Conservation (phyloP, 37 sponge, comb jelly and placozoan species). For the Corticium candelabrum region DNA sequence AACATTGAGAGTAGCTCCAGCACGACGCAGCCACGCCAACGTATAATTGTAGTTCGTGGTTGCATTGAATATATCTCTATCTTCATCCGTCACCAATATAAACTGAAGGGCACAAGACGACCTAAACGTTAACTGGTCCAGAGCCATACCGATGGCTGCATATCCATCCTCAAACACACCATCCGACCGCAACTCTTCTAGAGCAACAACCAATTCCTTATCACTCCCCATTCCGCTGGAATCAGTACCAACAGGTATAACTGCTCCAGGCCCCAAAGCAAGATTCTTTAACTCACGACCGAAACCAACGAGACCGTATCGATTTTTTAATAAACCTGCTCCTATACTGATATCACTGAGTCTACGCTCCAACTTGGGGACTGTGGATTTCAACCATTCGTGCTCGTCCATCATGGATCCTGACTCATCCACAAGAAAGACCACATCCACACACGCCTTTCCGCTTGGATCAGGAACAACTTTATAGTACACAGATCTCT, state of each 20-base stretch:
- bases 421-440: slow-evolving; percentile 78
- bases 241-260: background rate
- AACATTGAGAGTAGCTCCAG: slow-evolving; percentile 37
- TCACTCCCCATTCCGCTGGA: background rate
- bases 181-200: slow-evolving; percentile 9
- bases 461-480: no score
- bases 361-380: slow-evolving; percentile 14
- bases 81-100: slow-evolving; percentile 66
- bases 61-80: slow-evolving; percentile 23
- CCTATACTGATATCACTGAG: slow-evolving; percentile 44
- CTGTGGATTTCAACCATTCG: slow-evolving; percentile 41
- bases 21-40: background rate
- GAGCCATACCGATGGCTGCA: slow-evolving; percentile 41
- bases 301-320: slow-evolving; percentile 67
- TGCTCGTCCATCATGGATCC: slow-evolving; percentile 61
- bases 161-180: slow-evolving; percentile 75
- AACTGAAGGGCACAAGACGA: slow-evolving; percentile 28
- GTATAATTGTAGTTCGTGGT: slow-evolving; percentile 18
- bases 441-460: slow-evolving; percentile 24
- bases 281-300: slow-evolving; percentile 19
- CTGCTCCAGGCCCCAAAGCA: background rate
- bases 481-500: background rate
- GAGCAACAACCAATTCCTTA: slow-evolving; percentile 5
- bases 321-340: slow-evolving; percentile 26
- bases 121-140: slow-evolving; percentile 17